Conservation (phyloP, 2,113 vertebrate genomes). For the Cygnus buccinator region DNA sequence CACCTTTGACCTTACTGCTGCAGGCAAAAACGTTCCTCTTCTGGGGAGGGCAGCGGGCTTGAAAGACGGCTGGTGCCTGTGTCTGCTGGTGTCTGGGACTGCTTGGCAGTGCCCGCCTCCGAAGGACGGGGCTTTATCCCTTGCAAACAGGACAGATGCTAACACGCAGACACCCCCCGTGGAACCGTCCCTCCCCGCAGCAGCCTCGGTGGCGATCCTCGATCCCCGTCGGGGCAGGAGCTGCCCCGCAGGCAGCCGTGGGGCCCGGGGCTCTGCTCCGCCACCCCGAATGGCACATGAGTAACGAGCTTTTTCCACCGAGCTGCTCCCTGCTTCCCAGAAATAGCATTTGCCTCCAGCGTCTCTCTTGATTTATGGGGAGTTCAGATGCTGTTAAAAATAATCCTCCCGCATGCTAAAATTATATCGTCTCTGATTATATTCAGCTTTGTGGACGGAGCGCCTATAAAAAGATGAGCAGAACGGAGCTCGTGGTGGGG, state of each 20-base stretch:
- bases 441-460: background rate
- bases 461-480: background rate
- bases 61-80: background rate
- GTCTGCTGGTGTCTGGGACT: background rate
- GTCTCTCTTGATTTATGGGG: background rate
- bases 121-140: background rate
- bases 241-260: background rate
- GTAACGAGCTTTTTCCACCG: accelerated
- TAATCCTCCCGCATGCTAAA: background rate
- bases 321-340: background rate
- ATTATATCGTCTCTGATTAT: background rate
- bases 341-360: background rate
- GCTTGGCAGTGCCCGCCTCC: accelerated
- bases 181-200: background rate
- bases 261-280: background rate
- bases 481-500: background rate
- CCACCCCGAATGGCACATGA: accelerated
- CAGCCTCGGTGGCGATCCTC: background rate
- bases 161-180: background rate
- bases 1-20: background rate
- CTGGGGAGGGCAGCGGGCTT: background rate
- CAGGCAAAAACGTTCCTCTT: background rate
- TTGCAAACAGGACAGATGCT: background rate
- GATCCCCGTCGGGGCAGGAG: background rate
- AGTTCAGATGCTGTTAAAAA: background rate